Conservation (phyloP, 2,888 invertebrate genomes). For the Drosophila barbarae region DNA sequence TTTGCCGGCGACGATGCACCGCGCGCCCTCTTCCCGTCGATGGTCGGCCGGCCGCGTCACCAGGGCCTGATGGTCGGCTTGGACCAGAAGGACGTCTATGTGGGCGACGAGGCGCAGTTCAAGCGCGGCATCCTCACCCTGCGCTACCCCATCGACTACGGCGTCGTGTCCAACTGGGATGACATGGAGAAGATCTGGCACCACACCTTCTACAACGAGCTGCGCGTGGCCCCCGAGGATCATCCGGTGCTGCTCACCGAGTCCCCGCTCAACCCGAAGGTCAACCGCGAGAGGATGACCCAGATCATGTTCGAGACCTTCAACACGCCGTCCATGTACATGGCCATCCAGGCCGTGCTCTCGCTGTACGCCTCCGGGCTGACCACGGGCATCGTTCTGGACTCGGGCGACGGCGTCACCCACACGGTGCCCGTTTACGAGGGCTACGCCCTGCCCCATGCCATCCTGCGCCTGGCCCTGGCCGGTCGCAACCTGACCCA, state of each 20-base stretch:
- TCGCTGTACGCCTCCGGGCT: neutral
- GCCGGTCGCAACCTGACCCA: neutral
- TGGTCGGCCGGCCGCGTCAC: neutral
- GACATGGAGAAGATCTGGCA: conserved; percentile 10
- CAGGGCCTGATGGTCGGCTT: neutral
- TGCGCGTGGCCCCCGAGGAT: conserved; percentile 2
- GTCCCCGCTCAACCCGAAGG: conserved; percentile 1
- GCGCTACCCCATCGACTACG: neutral
- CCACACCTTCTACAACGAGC: conserved; percentile 5
- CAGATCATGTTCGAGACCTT: conserved; percentile 6
- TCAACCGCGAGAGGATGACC: neutral
- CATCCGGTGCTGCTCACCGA: neutral
- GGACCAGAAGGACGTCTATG: neutral
- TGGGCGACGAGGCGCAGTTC: conserved; percentile 1
- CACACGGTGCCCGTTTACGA: conserved; percentile 2
- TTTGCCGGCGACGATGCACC: neutral
- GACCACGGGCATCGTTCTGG: neutral
- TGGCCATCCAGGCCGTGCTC: conserved; percentile 4
- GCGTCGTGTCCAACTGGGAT: neutral
- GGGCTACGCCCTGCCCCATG: conserved; percentile 2
- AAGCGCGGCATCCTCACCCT: neutral
- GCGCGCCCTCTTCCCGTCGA: neutral
- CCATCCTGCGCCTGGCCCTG: neutral
- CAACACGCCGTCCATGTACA: neutral
- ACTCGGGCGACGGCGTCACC: neutral